Evolutionary conservation across 2,797 vertebrate genomes (phyloP), one percentile per base, ranked within the genome.

Genomic region (Falco cherrug): DNA sequence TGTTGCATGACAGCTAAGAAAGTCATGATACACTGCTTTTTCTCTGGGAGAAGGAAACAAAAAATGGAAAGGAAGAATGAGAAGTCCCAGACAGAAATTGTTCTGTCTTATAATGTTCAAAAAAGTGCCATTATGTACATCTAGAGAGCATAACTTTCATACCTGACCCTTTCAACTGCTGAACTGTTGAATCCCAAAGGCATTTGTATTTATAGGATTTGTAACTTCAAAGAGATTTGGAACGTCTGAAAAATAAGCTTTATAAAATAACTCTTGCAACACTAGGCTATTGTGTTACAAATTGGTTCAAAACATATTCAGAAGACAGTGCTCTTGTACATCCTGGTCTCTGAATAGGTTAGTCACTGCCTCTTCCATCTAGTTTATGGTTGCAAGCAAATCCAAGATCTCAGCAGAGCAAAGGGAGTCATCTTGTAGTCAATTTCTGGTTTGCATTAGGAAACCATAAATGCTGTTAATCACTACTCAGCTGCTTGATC

Each of bases 381-480:
- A 48, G 43, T 19, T 91, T 37, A 10, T 8, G 17, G 17, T 17
- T 82, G 45, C 39, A 70, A 79, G 33, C 13, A 84, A 82, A 79
- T 50, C 50, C 67, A 69, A 76, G 61, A 37, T 29, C 41, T 28
- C 19, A 77, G 43, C 15, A 84, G 50, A 88, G 63, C 17, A 78
- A 59, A 85, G 22, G 47, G 56, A 65, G 10, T 59, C 33, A 68
- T 74, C 65, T 73, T 41, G 22, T 17, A 59, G 48, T 41, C 29
- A 50, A 41, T 41, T 29, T 91, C 47, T 65, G 2, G n/a, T 84
- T 82, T 79, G 43, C 35, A 73, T 80, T 83, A 90, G 45, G 26
- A 61, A 87, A 71, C 31, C 69, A 67, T 81, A 87, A 96, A 91
- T 41, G 15, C 43, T 78, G 33, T 70, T 88, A 60, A 39, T 78